These are phyloP conservation scores for Gambusia holbrooki DNA, from an alignment of 2,113 vertebrate genomes.

Conservation along the genomic window DNA sequence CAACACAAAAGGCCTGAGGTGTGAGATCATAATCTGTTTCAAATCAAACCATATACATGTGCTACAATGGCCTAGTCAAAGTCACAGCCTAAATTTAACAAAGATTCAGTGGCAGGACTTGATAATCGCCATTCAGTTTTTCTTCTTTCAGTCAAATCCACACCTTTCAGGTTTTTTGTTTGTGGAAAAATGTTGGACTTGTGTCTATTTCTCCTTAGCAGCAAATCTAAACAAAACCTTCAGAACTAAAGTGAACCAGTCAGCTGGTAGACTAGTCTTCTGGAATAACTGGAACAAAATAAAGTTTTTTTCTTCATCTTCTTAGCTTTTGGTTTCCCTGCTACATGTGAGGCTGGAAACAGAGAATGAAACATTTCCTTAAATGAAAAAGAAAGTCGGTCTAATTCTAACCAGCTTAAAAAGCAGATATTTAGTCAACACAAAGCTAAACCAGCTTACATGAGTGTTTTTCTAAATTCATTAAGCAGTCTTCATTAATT, in stretches of 20 bases:
- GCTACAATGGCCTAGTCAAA: not conserved
- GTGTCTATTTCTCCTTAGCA: too few species aligned
- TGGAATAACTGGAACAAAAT: too few species aligned
- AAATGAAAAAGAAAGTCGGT: not conserved
- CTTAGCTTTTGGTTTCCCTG: too few species aligned
- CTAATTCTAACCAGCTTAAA: not conserved
- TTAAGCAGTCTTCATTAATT: not conserved
- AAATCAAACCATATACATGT: not conserved
- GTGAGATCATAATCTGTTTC: not conserved
- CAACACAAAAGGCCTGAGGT: too few species aligned
- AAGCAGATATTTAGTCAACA: not conserved
- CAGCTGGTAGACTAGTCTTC: too few species aligned
- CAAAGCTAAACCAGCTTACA: not conserved
- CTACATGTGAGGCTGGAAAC: not conserved
- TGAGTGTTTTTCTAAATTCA: not conserved
- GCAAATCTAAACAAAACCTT: too few species aligned
- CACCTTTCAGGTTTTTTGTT: too few species aligned
- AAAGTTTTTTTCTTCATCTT: too few species aligned
- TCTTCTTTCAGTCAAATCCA: not conserved
- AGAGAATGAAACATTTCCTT: not conserved
- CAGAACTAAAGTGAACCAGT: too few species aligned
- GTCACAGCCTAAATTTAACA: not conserved
- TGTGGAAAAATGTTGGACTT: too few species aligned
- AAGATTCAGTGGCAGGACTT: too few species aligned
- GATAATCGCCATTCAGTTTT: too few species aligned